A percentile compares a stretch with the other conserved stretches of the same genome.
Evolutionary conservation across 2,113 vertebrate species (phyloP).

Genomic region (Hydrolagus affinis): DNA sequence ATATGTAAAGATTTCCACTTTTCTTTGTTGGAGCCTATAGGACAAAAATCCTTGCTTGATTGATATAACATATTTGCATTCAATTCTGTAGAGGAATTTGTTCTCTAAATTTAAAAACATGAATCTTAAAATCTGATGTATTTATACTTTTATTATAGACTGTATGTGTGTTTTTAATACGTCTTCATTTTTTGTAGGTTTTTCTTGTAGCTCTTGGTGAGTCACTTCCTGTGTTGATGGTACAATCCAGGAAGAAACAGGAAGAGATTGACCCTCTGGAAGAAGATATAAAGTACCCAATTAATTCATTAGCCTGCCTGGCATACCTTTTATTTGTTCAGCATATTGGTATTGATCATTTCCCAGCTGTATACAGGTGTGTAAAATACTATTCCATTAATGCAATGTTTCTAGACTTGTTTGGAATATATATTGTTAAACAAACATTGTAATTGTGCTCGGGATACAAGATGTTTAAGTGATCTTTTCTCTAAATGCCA

Average conservation of each 20-base stretch:
- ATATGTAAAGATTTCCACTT: too few species aligned
- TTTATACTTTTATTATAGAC: neutral
- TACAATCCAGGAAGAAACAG: constrained; percentile 45
- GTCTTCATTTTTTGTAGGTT: constrained; percentile 38
- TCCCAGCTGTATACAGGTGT: constrained; percentile 81
- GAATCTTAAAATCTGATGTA: neutral
- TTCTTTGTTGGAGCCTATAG: neutral
- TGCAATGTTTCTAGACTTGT: neutral
- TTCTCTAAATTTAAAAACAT: neutral
- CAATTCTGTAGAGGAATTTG: neutral
- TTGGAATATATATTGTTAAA: neutral
- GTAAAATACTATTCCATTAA: neutral
- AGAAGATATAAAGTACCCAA: constrained; percentile 50
- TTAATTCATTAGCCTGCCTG: constrained; percentile 72
- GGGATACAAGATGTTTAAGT: too few species aligned
- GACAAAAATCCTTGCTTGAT: neutral
- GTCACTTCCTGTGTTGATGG: constrained; percentile 48
- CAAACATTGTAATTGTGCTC: too few species aligned
- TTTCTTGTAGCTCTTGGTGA: constrained; percentile 46
- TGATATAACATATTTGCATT: neutral
- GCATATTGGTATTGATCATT: constrained; percentile 61
- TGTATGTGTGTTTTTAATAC: neutral
- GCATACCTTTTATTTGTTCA: constrained; percentile 88
- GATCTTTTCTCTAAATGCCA: neutral
- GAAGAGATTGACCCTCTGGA: constrained; percentile 51